phyloP scores from a whole-genome alignment of 1,140 invertebrate species.

The Lordiphosa mommai region DNA sequence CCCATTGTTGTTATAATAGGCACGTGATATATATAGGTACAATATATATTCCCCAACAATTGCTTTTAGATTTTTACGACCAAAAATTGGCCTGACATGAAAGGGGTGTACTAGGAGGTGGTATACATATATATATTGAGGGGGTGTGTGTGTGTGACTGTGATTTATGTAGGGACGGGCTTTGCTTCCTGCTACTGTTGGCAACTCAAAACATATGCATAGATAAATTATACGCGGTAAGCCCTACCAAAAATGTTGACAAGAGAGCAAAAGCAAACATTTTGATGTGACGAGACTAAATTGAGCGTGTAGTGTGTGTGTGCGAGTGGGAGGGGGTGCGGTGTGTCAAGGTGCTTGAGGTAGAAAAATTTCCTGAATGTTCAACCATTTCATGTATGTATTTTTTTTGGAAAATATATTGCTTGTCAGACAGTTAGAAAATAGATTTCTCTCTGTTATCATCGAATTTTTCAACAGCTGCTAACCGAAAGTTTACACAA shows the following conservation, averaged over 20 bases:
- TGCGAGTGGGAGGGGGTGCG: not conserved
- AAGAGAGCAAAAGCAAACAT: constrained; percentile 26
- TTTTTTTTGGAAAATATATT: constrained; percentile 18
- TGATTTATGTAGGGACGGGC: constrained; percentile 59
- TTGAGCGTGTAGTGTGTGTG: constrained; percentile 20
- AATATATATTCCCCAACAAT: constrained; percentile 24
- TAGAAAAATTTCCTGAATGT: not conserved
- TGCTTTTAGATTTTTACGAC: constrained; percentile 34
- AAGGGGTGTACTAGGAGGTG: constrained; percentile 48
- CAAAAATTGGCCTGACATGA: constrained; percentile 36
- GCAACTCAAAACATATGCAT: constrained; percentile 73
- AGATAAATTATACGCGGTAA: constrained; percentile 76
- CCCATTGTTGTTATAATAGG: constrained; percentile 15
- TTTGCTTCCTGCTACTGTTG: constrained; percentile 41
- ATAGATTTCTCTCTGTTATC: constrained; percentile 50
- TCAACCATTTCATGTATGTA: not conserved
- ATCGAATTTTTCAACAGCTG: constrained; percentile 26
- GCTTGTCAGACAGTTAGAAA: constrained; percentile 48
- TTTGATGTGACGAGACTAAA: constrained; percentile 35
- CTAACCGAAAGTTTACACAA: constrained; percentile 16
- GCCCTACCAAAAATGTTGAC: constrained; percentile 51
- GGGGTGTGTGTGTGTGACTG: constrained; percentile 42
- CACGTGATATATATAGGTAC: constrained; percentile 41
- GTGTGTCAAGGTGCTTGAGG: not conserved
- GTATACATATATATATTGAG: not conserved